Evolutionary conservation across 2,113 vertebrate species (phyloP), one percentile per base, ranked within the genome.

Genomic region (Calonectris borealis): DNA sequence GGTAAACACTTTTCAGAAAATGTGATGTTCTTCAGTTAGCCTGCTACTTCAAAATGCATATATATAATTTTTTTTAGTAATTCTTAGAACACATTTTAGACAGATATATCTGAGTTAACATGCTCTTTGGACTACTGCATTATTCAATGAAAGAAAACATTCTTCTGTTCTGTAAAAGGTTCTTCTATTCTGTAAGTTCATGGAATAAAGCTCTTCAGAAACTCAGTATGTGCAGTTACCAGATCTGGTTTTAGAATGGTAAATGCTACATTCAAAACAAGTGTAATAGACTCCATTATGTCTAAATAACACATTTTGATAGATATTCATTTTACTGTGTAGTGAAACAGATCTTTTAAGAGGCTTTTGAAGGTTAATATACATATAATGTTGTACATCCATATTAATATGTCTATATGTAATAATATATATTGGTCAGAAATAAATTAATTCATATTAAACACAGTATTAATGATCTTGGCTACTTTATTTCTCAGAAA

Each of bases 151-250:
- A 90, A 62, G 24, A 69, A 80, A 80, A 94, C 7, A 60, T 38
- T 84, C 9, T 60, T 81, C n/a, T 75, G 0, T 68, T 77, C 58
- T 64, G 10, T 38, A 16, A 78, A 62, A 83, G 13, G 36, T 70
- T 83, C 25, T 89, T 91, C 42, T 78, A 3, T 81, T 89, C 77
- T 71, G 15, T 48, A 83, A 48, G 49, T 76, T 76, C 10, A 58
- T 58, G 18, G 88, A 80, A 69, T 55, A 83, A 83, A 86, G 10
- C 71, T 86, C 49, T 83, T 86, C 49, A 76, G n/a, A 93, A 91
- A 71, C 40, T 75, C 42, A 34, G 3, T 52, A 13, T 66, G 7
- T 40, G 31, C 25, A 52, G 13, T 69, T 90, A 48, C 6, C 58
- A 80, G 38, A 31, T 65, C 40, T 83, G 26, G n/a, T 86, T 88